A percentile compares a stretch with the other conserved stretches of the same genome.
These are phyloP conservation scores for Odontamblyopus lacepedii DNA, from an alignment of 2,797 vertebrate species.

Conservation along the genomic window DNA sequence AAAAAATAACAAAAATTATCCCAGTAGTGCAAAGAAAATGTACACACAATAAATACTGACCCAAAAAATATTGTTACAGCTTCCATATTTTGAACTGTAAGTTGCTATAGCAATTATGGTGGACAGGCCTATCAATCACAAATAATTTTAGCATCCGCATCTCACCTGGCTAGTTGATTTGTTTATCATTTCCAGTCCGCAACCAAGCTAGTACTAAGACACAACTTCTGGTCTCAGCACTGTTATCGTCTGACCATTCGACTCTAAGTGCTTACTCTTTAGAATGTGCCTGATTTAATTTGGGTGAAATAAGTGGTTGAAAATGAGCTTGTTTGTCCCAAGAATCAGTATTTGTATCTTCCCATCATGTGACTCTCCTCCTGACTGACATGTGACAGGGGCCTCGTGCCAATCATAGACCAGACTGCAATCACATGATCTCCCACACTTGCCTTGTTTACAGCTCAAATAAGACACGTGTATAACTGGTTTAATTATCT, in stretches of 20 bases:
- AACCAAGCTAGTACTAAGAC: constrained; percentile 11
- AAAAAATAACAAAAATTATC: no score
- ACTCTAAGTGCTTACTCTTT: constrained; percentile 43
- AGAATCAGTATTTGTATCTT: constrained; percentile 70
- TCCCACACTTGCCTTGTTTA: constrained; percentile 57
- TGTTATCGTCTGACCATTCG: constrained; percentile 30
- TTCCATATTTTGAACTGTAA: no score
- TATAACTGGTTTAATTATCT: constrained; percentile 47
- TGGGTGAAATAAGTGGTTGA: constrained; percentile 47
- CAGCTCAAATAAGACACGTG: constrained; percentile 54
- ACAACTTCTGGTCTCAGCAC: constrained; percentile 23
- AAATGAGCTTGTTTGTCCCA: constrained; percentile 66
- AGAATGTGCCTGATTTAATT: constrained; percentile 72
- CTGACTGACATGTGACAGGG: constrained; percentile 82
- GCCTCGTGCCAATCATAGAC: constrained; percentile 71
- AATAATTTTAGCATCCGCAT: no score
- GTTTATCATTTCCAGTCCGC: constrained; percentile 60
- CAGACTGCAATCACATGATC: constrained; percentile 76
- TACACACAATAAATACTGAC: no score
- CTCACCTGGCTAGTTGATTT: constrained; percentile 63
- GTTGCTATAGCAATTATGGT: no score
- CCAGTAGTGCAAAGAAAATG: no score
- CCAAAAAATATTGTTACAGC: no score
- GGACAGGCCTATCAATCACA: no score
- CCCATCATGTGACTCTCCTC: constrained; percentile 76